phyloP scores from a whole-genome alignment of 2,797 vertebrate genomes.

The Sebastes itinus region DNA sequence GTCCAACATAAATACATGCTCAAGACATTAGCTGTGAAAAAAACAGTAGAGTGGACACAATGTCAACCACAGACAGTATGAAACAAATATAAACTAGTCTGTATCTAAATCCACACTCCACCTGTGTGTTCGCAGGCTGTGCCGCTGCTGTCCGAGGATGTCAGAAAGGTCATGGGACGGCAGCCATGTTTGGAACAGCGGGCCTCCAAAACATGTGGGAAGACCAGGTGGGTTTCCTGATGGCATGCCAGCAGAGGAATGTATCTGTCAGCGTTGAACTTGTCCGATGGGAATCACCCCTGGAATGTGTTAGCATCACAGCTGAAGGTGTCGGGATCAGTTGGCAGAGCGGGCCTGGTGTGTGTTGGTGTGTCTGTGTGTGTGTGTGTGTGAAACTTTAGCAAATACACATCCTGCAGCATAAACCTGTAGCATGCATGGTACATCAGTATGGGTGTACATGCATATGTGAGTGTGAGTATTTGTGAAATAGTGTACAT shows the following conservation, averaged over 20 bases:
- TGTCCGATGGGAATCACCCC: slow-evolving; percentile 39
- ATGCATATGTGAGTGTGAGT: background rate
- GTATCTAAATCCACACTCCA: background rate
- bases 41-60: background rate
- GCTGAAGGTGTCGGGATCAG: slow-evolving; percentile 54
- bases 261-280: slow-evolving; percentile 59
- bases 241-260: slow-evolving; percentile 52
- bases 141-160: slow-evolving; percentile 1
- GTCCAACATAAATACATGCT: slow-evolving; percentile 47
- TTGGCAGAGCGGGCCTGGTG: background rate
- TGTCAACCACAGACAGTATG: background rate
- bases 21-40: slow-evolving; percentile 25
- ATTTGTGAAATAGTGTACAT: background rate
- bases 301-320: slow-evolving; percentile 61
- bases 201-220: slow-evolving; percentile 7
- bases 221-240: slow-evolving; percentile 51
- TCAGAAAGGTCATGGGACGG: slow-evolving; percentile 30
- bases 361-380: background rate
- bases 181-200: background rate
- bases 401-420: background rate
- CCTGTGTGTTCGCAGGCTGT: slow-evolving; percentile 28
- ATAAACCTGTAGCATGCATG: background rate
- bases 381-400: background rate
- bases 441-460: background rate
- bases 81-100: slow-evolving; percentile 1